Evolutionary conservation across 2,797 vertebrate genomes (phyloP), one percentile per base, ranked within the genome.

Genomic region (Nyctalus aviator): DNA sequence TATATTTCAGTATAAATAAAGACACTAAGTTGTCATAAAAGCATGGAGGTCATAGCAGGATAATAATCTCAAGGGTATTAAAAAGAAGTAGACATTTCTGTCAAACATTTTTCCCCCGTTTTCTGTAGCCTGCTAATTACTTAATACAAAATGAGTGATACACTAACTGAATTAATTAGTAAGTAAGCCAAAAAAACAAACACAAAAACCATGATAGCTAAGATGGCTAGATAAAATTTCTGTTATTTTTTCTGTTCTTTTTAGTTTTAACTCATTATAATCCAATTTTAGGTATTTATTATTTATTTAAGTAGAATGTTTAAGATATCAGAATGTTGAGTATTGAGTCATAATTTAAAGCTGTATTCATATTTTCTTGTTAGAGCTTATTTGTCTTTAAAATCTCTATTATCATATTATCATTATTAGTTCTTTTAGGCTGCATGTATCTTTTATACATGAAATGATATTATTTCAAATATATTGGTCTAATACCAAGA

Each of bases 1-100:
- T 37, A 44, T 84, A 89, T 89, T 91, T 92, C 68, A 79, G 13
- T 81, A 92, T 84, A 96, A 94, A 94, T 86, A 92, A 94, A 57
- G 57, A 81, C 17, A 73, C n/a, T 76, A 72, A 91, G 35, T 82
- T 93, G 8, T 82, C 71, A 50, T 0, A 85, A 66, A 68, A 85
- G 59, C 32, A 84, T 1, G 27, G 25, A 95, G 71, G 64, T 95
- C 50, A 85, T 15, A 81, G 44, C 5, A 7, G 68, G n/a, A 76
- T 59, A 85, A 75, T 90, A 48, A 94, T 75, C 44, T 27, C 30
- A 76, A 53, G 77, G 57, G 3, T 91, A 92, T 48, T 62, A 37
- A 59, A 93, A 87, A 91, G 44, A 81, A 86, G 41, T n/a, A 91
- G 66, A 86, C 30, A 62, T 84, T 95, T 92, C 25, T 89, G 32